A percentile compares a stretch with the other conserved stretches of the same genome.
Conservation (phyloP, 2,888 invertebrate species). For the Bursaphelenchus okinawaensis region DNA sequence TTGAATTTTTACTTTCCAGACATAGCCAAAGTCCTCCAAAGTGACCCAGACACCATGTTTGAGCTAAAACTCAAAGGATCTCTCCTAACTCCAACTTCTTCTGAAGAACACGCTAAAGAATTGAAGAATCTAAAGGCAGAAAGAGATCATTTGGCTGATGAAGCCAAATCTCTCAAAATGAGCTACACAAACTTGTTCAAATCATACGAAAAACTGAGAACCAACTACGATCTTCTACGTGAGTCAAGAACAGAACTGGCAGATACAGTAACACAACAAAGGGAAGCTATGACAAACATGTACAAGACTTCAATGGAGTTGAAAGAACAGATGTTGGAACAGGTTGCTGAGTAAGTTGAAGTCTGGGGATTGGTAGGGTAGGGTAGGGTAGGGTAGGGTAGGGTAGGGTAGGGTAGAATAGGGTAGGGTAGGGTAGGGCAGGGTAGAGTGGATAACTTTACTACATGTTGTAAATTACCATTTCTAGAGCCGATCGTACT, state of each 20-base stretch:
- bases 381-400: no score
- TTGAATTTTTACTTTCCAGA: no score
- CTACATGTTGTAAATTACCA: neutral
- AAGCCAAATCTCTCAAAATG: neutral
- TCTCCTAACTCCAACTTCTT: conserved; percentile 6
- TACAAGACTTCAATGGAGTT: conserved; percentile 1
- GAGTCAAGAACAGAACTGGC: neutral
- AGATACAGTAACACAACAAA: conserved; percentile 2
- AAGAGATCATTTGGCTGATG: conserved; percentile 9
- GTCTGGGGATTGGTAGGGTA: neutral
- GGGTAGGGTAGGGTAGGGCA: no score
- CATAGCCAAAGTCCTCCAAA: conserved; percentile 13
- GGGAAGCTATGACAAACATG: neutral
- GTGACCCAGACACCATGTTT: conserved; percentile 8
- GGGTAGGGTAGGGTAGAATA: no score
- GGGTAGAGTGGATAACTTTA: no score
- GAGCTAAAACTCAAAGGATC: neutral
- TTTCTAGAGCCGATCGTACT: conserved; percentile 10
- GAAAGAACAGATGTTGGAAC: neutral
- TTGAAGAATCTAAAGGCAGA: conserved; percentile 4
- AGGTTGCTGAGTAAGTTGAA: conserved; percentile 3
- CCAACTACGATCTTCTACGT: conserved; percentile 7
- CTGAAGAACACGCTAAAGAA: conserved; percentile 13
- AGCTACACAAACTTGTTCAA: conserved; percentile 7
- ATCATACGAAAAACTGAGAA: conserved; percentile 12